Evolutionary conservation across 2,113 vertebrate genomes (phyloP), one percentile per base, ranked within the genome.

Genomic region (Hippolais icterina): DNA sequence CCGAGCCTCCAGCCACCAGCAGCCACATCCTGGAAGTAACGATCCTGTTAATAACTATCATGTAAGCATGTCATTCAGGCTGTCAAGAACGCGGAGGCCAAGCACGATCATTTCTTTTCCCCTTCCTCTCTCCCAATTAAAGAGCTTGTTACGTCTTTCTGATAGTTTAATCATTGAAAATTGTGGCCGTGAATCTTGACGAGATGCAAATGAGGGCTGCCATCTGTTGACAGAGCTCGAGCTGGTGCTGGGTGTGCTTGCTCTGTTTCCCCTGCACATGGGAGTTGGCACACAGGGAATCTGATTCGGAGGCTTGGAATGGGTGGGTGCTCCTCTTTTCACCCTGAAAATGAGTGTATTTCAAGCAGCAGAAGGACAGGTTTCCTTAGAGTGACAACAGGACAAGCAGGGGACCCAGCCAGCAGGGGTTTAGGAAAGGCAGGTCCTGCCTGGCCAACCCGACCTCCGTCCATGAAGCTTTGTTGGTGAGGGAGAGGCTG

Each of bases 111-210:
- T 90, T 92, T 94, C 46, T 93, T 94, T 31, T 53, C 35, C 52
- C 49, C 31, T 87, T 93, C 74, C 60, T 74, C 74, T 94, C 64
- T 89, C 76, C 46, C 87, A 83, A 9, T 94, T 94, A 90, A 70
- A 71, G 31, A 79, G 44, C 87, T 94, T 64, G 46, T 91, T 90
- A 35, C 41, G 41, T 93, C 57, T 90, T 84, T 89, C 49, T 89
- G 85, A 92, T 91, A 59, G 52, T 92, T 95, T 83, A 90, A 95
- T 95, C 54, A 90, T 50, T 49, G 85, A 39, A 56, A 87, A 50
- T 7, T 69, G 83, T 95, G 78, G 35, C 60, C 5, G 0, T 61
- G 89, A 92, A 95, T 93, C 31, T 47, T 87, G 90, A 77, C 2
- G 5, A 77, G 75, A 87, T 89, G 89, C 77, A 96, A 84, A 94